Base-by-base conservation (phyloP, 2,797 vertebrate species). In the Sebastes matsubarae region DNA sequence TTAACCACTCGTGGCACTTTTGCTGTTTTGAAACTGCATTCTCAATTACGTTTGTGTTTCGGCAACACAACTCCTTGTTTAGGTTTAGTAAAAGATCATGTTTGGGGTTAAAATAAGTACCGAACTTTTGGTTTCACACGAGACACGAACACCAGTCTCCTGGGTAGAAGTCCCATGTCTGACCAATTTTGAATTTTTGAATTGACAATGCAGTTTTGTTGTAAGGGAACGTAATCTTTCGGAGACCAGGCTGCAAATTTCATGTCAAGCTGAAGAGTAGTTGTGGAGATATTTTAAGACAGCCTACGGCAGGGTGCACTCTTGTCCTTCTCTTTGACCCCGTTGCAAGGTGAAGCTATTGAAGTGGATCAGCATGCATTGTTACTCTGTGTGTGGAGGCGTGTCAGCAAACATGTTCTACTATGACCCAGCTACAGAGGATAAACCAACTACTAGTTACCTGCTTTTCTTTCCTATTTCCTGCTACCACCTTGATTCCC, bases 391-490 rank as follows among this genome's bases (percentile, higher is more conserved):
- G 70, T 50, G 70, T 68, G 64, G 8, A 63, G 52, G n/a, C 6
- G 24, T 58, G 57, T 68, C 46, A 59, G 13, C 68, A 60, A 76
- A 81, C 72, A 70, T 52, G 36, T 60, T 68, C 42, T 50, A 3
- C 63, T 30, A 46, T 38, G 1, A 14, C 8, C 42, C 63, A 30
- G 72, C 38, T 24, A 42, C 38, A 36, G 14, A 68, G 59, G 32
- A 0, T 61, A 29, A 61, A 55, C 20, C 30, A 14, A 34, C 32
- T 27, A 29, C 57, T 59, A 59, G 8, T 27, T 20, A 30, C 0
- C 58, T 59, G 27, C 8, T 63, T n/a, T 13, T 13, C 60, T 34
- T 22, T 63, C 6, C 11, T 2, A 63, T 13, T 34, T 34, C 60
- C 20, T 36, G 20, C 30, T 8, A 63, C 30, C 60, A 34, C 60